These are phyloP conservation scores for Pseudococcus jackbeardsleyi DNA, from an alignment of 2,888 invertebrate species.

Conservation along the genomic window DNA sequence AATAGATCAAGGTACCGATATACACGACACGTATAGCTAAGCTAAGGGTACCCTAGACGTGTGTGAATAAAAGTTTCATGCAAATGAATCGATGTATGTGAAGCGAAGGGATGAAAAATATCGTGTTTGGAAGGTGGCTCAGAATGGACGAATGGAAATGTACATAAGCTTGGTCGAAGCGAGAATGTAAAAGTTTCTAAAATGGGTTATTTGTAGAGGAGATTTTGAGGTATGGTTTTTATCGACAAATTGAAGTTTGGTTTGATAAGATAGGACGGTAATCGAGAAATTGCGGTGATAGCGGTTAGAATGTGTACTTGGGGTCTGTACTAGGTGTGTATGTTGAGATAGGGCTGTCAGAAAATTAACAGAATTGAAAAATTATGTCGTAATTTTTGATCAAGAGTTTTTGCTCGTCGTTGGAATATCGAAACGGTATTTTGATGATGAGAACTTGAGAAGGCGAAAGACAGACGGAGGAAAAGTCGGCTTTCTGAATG, in stretches of 20 bases:
- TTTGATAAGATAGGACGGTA: not conserved
- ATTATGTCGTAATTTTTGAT: no score
- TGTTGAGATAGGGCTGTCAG: not conserved
- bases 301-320: not conserved
- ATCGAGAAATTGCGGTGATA: not conserved
- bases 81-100: not conserved
- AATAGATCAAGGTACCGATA: slow-evolving; percentile 19
- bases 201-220: not conserved
- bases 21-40: not conserved
- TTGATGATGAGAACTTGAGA: no score
- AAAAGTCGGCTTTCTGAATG: no score
- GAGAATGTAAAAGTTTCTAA: not conserved
- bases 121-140: not conserved
- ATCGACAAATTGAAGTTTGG: not conserved
- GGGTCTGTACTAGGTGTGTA: not conserved
- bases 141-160: not conserved
- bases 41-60: not conserved
- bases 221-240: not conserved
- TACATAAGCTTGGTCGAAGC: not conserved
- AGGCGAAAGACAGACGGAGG: no score
- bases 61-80: not conserved
- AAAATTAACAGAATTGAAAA: no score
- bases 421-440: no score
- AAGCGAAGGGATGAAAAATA: not conserved
- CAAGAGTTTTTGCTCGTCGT: no score